Evolutionary conservation across 1,140 invertebrate species (phyloP), one percentile per base, ranked within the genome.

Genomic region (Drosophila jambulina): DNA sequence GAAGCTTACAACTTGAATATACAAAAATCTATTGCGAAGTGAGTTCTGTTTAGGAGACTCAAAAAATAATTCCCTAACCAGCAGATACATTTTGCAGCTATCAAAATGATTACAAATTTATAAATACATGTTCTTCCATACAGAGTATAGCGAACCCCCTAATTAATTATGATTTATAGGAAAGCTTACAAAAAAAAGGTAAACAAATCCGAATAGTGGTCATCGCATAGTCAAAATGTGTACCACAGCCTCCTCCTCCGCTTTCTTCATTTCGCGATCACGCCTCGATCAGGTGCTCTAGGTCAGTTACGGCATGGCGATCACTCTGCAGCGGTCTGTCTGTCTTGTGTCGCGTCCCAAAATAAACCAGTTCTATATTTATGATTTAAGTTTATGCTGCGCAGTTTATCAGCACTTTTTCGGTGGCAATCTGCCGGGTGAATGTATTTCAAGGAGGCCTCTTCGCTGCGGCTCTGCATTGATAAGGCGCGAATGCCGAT

Each of bases 311-410:
- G 86, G 65, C 82, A 79, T 82, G 63, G 60, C 57, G 45, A 59
- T 49, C 49, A 78, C 34, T 51, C 71, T 60, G 45, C 49, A 48
- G 25, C 32, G 15, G 19, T 76, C 48, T 58, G 51, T 21, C 29
- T 53, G 74, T 38, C 68, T 15, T 40, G 46, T 59, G 56, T 32
- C 23, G 43, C 59, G 23, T 49, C 69, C 85, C 85, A 76, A 90
- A 88, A 90, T 85, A 90, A 88, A 85, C 78, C 60, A 49, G 62
- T 64, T 74, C 81, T 88, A 84, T 65, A 88, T 90, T 90, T 88
- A 85, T 84, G 68, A 70, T 64, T 61, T 75, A 68, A 87, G 84
- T 87, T 87, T 81, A 88, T 88, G 84, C 84, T 88, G 84, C 84
- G 84, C 75, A 88, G 80, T 90, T 81, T 78, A 87, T 90, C 80